Percentiles rank a stretch among this genome's conserved stretches.
These are phyloP conservation scores for Cranoglanis bouderius DNA, from an alignment of 2,113 vertebrate species.

Conservation along the genomic window DNA sequence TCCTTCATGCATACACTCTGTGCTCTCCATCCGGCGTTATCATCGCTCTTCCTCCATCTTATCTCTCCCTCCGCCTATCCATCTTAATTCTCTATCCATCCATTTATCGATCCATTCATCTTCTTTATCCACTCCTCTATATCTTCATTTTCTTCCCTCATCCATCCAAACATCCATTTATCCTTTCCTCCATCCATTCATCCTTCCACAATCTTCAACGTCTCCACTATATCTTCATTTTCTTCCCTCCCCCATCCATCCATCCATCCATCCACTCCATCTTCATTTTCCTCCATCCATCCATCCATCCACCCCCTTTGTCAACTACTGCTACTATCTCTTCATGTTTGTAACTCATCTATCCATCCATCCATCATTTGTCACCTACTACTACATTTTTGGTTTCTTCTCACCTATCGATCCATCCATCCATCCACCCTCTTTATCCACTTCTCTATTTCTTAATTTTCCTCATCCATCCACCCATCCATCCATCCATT, in stretches of 20 bases:
- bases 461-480: background rate
- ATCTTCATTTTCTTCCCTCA: background rate
- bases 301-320: background rate
- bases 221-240: background rate
- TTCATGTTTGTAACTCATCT: too few species aligned
- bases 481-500: background rate
- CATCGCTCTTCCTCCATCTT: background rate
- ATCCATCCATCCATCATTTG: background rate
- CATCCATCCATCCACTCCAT: background rate
- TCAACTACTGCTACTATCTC: too few species aligned
- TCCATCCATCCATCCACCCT: background rate
- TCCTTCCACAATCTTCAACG: background rate
- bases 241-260: background rate
- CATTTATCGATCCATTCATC: background rate
- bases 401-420: background rate
- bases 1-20: background rate
- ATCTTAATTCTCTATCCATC: background rate
- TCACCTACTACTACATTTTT: too few species aligned
- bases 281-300: background rate
- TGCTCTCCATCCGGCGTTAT: background rate
- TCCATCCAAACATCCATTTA: too few species aligned
- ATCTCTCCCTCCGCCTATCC: background rate
- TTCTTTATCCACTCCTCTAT: background rate
- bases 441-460: background rate
- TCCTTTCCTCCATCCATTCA: background rate